Evolutionary conservation across 2,113 vertebrate genomes (phyloP).

Genomic region (Pseudopodoces humilis): DNA sequence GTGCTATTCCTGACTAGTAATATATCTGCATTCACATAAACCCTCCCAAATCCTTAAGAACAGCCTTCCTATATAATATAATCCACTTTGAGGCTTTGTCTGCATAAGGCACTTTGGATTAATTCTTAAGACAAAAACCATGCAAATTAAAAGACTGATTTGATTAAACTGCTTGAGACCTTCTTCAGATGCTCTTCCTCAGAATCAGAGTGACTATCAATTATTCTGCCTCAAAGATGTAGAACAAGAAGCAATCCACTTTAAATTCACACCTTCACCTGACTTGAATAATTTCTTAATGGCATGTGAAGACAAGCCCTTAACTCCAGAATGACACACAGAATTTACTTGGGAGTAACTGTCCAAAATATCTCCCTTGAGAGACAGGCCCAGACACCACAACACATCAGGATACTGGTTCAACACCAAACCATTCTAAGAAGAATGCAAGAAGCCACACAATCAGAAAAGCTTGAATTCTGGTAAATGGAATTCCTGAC

Average conservation of each 20-base stretch:
- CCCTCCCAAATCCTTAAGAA: conserved; percentile 13
- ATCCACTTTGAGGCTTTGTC: conserved; percentile 29
- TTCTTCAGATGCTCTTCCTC: not conserved
- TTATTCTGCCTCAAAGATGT: not conserved
- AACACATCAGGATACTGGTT: not conserved
- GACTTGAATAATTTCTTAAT: not conserved
- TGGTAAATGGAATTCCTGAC: not conserved
- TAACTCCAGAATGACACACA: not conserved
- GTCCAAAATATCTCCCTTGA: not conserved
- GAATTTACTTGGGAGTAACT: not conserved
- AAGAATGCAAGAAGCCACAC: not conserved
- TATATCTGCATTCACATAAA: not conserved
- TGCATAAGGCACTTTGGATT: not conserved
- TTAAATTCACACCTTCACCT: not conserved
- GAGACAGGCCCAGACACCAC: not conserved
- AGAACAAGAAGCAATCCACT: not conserved
- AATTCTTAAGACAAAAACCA: not conserved
- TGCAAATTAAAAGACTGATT: not conserved
- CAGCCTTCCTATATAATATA: conserved; percentile 15
- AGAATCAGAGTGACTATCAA: not conserved
- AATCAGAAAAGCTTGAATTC: not conserved
- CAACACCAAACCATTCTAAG: not conserved
- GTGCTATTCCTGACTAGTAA: not conserved
- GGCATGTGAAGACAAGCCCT: conserved; percentile 27
- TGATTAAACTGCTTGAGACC: not conserved